phyloP scores from a whole-genome alignment of 2,113 vertebrate species.

The Eptatretus burgeri region DNA sequence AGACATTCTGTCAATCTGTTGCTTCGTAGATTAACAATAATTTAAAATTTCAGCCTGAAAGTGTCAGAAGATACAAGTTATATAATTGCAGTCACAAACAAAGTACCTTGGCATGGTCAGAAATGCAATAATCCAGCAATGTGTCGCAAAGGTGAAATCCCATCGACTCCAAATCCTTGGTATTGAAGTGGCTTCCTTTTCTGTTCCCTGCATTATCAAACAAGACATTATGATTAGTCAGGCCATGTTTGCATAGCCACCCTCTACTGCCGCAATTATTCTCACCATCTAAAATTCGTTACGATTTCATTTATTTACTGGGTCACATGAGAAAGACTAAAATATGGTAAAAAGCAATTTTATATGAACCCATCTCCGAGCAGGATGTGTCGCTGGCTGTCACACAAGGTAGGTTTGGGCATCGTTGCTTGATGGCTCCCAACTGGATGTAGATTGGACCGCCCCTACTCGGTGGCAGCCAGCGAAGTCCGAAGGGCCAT shows the following conservation, averaged over 20 bases:
- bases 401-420: no score
- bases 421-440: no score
- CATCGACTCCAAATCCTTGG: conserved; percentile 35
- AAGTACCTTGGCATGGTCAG: conserved; percentile 37
- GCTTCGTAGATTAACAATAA: no score
- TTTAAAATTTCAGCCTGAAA: no score
- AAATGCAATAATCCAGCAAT: conserved; percentile 58
- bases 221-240: neutral
- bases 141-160: conserved; percentile 54
- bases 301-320: neutral
- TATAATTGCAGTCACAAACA: no score
- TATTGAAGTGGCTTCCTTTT: conserved; percentile 40
- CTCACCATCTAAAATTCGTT: neutral
- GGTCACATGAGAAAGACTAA: neutral
- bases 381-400: no score
- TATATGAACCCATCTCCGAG: no score
- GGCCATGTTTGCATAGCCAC: neutral
- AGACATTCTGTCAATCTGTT: no score
- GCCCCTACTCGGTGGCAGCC: no score
- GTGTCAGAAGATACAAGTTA: no score
- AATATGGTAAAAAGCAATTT: neutral
- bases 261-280: neutral
- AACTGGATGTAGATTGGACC: no score
- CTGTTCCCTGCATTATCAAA: conserved; percentile 21
- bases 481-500: no score